Evolutionary conservation across 2,797 vertebrate species (phyloP).

Genomic region (Hyperoplus immaculatus): DNA sequence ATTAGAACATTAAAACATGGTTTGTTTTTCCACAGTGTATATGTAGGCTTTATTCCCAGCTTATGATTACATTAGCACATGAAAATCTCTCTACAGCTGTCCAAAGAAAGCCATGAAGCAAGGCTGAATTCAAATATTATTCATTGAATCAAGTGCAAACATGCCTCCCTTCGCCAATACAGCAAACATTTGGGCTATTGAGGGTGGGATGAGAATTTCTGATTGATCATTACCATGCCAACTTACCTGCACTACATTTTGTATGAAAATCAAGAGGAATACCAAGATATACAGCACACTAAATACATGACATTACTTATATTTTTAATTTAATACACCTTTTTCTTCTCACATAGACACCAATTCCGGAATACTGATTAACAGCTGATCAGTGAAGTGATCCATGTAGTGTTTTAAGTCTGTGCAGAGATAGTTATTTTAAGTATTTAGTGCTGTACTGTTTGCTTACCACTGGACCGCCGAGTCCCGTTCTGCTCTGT

Average conservation of each 20-base stretch:
- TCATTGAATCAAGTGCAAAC: slow-evolving; percentile 29
- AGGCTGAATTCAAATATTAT: slow-evolving; percentile 42
- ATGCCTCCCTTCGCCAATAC: slow-evolving; percentile 20
- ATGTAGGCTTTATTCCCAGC: background rate
- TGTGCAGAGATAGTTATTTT: too few species aligned
- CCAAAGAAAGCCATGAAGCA: slow-evolving; percentile 32
- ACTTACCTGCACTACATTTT: slow-evolving; percentile 1
- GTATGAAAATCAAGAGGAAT: slow-evolving; percentile 4
- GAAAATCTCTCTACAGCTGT: slow-evolving; percentile 16
- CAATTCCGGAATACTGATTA: too few species aligned
- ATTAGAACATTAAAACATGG: background rate
- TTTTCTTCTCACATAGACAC: too few species aligned
- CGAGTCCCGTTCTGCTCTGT: too few species aligned
- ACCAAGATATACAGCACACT: background rate
- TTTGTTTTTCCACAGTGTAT: slow-evolving; percentile 11
- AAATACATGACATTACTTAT: background rate
- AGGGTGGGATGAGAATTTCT: slow-evolving; percentile 1
- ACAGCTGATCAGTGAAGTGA: too few species aligned
- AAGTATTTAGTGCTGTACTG: too few species aligned
- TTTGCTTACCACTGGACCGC: too few species aligned
- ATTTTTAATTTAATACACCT: background rate
- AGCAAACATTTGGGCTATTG: slow-evolving; percentile 11
- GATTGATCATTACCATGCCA: slow-evolving; percentile 17
- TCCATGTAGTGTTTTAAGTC: too few species aligned
- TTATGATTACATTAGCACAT: slow-evolving; percentile 14